Evolutionary conservation across 1,140 invertebrate species (phyloP).

Genomic region (Idris sp.): DNA sequence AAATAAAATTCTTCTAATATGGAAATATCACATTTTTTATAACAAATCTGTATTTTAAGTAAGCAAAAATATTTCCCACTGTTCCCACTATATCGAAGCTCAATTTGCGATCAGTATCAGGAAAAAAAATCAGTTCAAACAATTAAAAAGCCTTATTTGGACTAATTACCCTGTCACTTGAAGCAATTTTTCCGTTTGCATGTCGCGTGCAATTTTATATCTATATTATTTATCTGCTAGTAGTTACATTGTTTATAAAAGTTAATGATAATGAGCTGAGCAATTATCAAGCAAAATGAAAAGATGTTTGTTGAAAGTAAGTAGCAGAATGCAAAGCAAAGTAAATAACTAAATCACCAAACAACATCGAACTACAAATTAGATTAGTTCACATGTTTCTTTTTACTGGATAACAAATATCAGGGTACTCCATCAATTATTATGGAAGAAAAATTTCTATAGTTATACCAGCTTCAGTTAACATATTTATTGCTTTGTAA

Average conservation of each 20-base stretch:
- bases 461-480: no score
- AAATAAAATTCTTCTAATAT: no score
- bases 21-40: no score
- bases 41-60: no score
- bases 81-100: conserved; percentile 10
- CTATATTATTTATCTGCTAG: conserved; percentile 44
- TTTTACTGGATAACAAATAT: no score
- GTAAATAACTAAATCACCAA: no score
- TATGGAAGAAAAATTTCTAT: no score
- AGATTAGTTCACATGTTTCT: conserved; percentile 26
- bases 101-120: conserved; percentile 39
- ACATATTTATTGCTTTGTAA: no score
- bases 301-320: conserved; percentile 24
- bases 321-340: not conserved
- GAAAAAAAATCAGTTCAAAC: conserved; percentile 24
- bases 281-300: conserved; percentile 56
- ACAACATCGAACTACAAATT: no score
- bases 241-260: conserved; percentile 45
- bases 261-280: conserved; percentile 34
- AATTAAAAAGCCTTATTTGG: conserved; percentile 21
- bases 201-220: conserved; percentile 49
- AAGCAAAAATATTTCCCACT: conserved; percentile 16
- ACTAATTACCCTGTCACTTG: conserved; percentile 47
- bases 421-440: no score
- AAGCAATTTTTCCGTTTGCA: conserved; percentile 33